phyloP scores from a whole-genome alignment of 2,797 vertebrate species.

The Luscinia luscinia region DNA sequence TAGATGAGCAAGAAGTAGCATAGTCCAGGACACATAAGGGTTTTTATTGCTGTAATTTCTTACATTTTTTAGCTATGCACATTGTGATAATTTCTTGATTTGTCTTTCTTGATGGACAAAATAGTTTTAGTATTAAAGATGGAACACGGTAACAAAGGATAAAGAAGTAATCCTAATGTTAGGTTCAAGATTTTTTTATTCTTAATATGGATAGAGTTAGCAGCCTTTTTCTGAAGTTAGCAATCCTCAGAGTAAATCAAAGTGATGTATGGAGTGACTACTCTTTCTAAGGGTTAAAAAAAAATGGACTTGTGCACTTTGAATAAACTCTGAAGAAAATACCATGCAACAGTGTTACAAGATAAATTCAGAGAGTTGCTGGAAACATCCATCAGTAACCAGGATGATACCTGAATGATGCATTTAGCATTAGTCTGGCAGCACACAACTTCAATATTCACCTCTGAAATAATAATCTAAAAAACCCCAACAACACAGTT shows the following conservation, averaged over 20 bases:
- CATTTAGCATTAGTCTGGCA: background rate
- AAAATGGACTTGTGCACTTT: background rate
- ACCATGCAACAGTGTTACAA: background rate
- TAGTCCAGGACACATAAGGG: rapidly evolving
- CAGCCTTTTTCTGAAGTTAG: background rate
- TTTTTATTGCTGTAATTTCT: background rate
- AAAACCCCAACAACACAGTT: background rate
- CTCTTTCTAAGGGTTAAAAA: background rate
- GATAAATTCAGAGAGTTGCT: background rate
- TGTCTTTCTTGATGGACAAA: background rate
- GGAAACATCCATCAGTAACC: background rate
- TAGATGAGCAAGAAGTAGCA: background rate
- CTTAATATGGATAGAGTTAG: background rate
- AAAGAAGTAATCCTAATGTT: background rate
- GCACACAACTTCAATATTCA: background rate
- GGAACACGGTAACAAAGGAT: background rate
- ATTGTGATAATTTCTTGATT: background rate
- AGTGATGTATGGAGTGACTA: background rate
- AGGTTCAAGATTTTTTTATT: background rate
- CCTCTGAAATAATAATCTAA: background rate
- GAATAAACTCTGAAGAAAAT: background rate
- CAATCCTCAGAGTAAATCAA: background rate
- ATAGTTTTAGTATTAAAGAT: background rate
- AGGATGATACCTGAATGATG: background rate
- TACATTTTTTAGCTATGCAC: background rate